phyloP scores from a whole-genome alignment of 2,888 invertebrate species.

The Drosophila atripex region DNA sequence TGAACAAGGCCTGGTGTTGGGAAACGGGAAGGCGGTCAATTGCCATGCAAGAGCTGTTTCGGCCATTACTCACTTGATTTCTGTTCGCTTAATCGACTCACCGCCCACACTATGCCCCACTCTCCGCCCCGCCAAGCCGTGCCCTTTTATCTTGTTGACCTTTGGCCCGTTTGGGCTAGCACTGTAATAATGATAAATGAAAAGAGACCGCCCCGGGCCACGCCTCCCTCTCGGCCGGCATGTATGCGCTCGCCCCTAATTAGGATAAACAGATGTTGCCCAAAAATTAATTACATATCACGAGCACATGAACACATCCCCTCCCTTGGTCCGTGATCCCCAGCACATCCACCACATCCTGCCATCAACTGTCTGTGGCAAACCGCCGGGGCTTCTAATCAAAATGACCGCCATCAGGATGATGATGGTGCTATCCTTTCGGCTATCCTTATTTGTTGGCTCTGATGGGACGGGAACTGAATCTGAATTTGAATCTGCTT shows the following conservation, averaged over 20 bases:
- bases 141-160: slow-evolving; percentile 23
- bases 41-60: slow-evolving; percentile 33
- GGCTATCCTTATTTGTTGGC: slow-evolving; percentile 1
- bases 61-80: slow-evolving; percentile 42
- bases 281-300: slow-evolving; percentile 77
- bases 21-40: slow-evolving; percentile 2
- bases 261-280: slow-evolving; percentile 77
- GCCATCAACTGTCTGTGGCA: slow-evolving; percentile 16
- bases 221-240: slow-evolving; percentile 13
- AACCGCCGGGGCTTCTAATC: slow-evolving; percentile 29
- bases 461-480: not conserved
- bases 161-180: slow-evolving; percentile 9
- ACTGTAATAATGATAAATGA: slow-evolving; percentile 49
- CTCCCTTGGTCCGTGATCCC: slow-evolving; percentile 17
- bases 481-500: slow-evolving; percentile 22
- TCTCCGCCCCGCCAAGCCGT: not conserved
- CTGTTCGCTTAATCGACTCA: slow-evolving; percentile 32
- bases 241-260: slow-evolving; percentile 60
- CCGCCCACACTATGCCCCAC: slow-evolving; percentile 8
- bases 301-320: slow-evolving; percentile 55
- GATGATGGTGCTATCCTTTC: slow-evolving; percentile 22
- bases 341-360: not conserved
- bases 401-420: slow-evolving; percentile 38
- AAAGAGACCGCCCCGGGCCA: slow-evolving; percentile 28
- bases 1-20: not conserved